These are phyloP conservation scores for Trochalopteron elliotii DNA, from an alignment of 2,113 vertebrate species.

Conservation along the genomic window DNA sequence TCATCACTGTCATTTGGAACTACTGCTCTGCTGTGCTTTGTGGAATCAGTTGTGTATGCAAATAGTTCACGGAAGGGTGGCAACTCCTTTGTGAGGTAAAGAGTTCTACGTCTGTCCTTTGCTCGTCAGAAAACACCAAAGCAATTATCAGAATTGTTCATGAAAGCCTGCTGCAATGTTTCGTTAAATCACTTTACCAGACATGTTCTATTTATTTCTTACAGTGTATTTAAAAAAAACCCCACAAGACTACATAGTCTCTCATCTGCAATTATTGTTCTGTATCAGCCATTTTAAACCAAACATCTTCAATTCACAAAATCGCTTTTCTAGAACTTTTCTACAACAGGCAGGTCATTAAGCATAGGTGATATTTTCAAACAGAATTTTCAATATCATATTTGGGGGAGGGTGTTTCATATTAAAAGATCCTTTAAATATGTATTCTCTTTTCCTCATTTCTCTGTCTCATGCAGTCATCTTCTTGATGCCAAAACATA, in stretches of 20 bases:
- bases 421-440: not conserved
- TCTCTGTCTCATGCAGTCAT: not conserved
- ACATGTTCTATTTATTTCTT: not conserved
- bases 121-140: not conserved
- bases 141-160: not conserved
- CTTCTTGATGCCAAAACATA: not conserved
- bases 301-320: not conserved
- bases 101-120: not conserved
- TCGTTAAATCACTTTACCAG: not conserved
- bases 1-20: slow-evolving; percentile 15
- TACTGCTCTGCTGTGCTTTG: not conserved
- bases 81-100: not conserved
- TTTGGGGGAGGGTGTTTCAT: not conserved
- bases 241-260: not conserved
- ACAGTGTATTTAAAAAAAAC: not conserved
- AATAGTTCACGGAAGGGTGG: not conserved
- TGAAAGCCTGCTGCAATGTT: not conserved
- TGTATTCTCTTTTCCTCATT: not conserved
- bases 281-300: not conserved
- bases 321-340: not conserved
- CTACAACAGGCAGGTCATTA: not conserved
- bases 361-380: not conserved
- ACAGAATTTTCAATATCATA: not conserved
- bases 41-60: not conserved
- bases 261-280: not conserved